Evolutionary conservation across 2,797 vertebrate species (phyloP), one percentile per base, ranked within the genome.

Genomic region (Karalla daura): DNA sequence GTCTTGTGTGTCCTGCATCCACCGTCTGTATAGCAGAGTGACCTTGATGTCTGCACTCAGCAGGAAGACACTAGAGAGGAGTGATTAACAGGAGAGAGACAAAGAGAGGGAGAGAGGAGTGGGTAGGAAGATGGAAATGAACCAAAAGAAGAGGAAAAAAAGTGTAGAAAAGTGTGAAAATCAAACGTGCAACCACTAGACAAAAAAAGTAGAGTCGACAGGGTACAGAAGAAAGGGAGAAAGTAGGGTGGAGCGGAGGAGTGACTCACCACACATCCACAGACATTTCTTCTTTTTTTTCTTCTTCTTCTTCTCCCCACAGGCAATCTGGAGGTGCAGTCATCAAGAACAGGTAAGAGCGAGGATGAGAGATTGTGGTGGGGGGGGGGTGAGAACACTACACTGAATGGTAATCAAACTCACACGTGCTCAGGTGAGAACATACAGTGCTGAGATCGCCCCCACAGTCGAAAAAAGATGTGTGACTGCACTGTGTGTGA

Each of bases 281-380:
- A 78, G 83, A 63, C 80, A 49, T 83, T 77, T 40, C 56, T 74
- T 59, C 69, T 67, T 68, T 24, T 60, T 55, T 13, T 47, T 24
- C 43, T 71, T 67, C 52, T 69, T 59, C 50, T 78, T 55, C 43
- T 80, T 74, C 59, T 85, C 72, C 79, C 85, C 70, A 67, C 89
- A 95, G 94, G 90, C 94, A 94, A 90, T 94, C 94, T 87, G 93
- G 93, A 92, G 93, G 93, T 87, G 90, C 93, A 83, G 94, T 94
- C 89, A 94, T 94, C 88, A 95, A 95, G 86, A 95, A 94, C 93
- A 94, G 93, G 94, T 94, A 92, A 78, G 86, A 64, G 35, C 24
- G 64, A 50, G 61, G 37, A 54, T 21, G 79, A 55, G 63, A 15
- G 59, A 45, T 5, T 53, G 56, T 24, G 10, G 62, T 35, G 39